Conservation (phyloP, 2,113 vertebrate genomes). For the Typhlomys cinereus region DNA sequence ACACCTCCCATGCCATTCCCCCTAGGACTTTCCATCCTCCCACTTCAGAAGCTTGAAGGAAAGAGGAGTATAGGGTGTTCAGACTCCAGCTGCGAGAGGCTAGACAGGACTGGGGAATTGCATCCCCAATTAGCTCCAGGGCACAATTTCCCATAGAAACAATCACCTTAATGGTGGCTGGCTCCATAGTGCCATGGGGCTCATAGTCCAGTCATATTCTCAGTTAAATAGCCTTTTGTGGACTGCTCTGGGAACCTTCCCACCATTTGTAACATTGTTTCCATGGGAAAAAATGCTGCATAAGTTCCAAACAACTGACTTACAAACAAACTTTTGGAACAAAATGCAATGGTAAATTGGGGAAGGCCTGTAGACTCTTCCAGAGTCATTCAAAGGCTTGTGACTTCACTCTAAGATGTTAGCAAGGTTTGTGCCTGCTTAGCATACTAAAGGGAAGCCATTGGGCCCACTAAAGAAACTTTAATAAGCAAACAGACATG, state of each 20-base stretch:
- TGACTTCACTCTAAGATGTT: constrained; percentile 70
- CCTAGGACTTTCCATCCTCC: constrained; percentile 25
- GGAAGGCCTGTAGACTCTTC: constrained; percentile 41
- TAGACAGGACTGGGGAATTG: not conserved
- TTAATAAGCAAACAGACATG: constrained; percentile 71
- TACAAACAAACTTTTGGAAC: constrained; percentile 71
- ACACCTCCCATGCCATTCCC: not conserved
- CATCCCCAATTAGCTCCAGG: constrained; percentile 65
- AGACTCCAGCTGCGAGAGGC: constrained; percentile 32
- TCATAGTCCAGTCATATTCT: constrained; percentile 58
- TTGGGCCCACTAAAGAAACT: constrained; percentile 49
- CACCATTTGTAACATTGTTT: constrained; percentile 70
- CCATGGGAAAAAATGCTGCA: constrained; percentile 70
- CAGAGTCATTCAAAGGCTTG: constrained; percentile 69
- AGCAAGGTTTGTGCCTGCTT: constrained; percentile 62
- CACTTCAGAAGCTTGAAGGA: not conserved
- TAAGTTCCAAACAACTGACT: constrained; percentile 68
- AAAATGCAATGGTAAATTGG: constrained; percentile 60
- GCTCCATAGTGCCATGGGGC: constrained; percentile 3
- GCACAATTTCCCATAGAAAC: constrained; percentile 67
- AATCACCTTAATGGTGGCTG: constrained; percentile 53
- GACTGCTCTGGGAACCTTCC: constrained; percentile 61
- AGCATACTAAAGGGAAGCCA: constrained; percentile 70
- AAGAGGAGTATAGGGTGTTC: not conserved
- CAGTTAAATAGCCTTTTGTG: constrained; percentile 70